A percentile compares a stretch with the other conserved stretches of the same genome.
phyloP scores from a whole-genome alignment of 2,113 vertebrate genomes.

The Gobio gobio region DNA sequence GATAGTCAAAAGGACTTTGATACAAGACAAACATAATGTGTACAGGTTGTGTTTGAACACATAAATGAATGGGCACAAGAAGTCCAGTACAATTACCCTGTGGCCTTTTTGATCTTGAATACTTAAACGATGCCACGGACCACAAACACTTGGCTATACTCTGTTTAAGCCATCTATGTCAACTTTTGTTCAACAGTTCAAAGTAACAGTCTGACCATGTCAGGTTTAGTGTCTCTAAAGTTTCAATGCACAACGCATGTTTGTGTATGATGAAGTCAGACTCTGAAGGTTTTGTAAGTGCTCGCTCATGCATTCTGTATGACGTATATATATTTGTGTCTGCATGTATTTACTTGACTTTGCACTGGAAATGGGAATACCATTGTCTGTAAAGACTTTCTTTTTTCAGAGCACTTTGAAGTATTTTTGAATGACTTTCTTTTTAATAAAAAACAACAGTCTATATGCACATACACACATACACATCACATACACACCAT shows the following conservation, averaged over 20 bases:
- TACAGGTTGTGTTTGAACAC: slow-evolving; percentile 6
- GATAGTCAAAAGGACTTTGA: neutral
- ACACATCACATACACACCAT: neutral
- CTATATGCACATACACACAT: neutral
- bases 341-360: neutral
- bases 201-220: neutral
- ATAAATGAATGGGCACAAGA: neutral
- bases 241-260: neutral
- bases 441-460: neutral
- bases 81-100: neutral
- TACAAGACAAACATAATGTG: neutral
- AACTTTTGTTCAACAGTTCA: neutral
- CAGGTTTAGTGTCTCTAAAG: neutral
- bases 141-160: neutral
- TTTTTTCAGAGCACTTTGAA: neutral
- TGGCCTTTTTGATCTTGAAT: slow-evolving; percentile 15
- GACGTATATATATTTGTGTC: neutral
- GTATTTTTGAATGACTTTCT: neutral
- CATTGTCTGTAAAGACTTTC: neutral
- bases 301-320: neutral
- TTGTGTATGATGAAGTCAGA: slow-evolving; percentile 11
- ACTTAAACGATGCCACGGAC: neutral
- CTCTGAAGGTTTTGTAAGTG: neutral
- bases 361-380: neutral
- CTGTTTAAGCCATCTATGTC: neutral